These are phyloP conservation scores for Callitettix versicolor DNA, from an alignment of 1,140 invertebrate genomes.

Conservation along the genomic window DNA sequence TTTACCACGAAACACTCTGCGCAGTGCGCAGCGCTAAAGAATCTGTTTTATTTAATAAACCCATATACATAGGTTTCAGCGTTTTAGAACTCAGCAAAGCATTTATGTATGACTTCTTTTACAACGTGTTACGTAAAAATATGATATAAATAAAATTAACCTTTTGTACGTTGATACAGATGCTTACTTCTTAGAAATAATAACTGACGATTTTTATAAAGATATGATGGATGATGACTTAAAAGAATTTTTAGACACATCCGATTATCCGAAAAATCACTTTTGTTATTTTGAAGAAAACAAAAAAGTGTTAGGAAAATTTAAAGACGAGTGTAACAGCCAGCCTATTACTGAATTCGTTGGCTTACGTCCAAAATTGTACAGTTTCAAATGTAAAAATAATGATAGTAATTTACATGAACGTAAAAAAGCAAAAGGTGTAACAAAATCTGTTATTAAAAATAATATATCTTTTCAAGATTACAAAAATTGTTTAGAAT, in stretches of 20 bases:
- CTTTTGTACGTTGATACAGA: slow-evolving; percentile 34
- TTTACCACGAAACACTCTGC: slow-evolving; percentile 18
- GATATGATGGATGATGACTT: slow-evolving; percentile 13
- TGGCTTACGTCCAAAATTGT: slow-evolving; percentile 35
- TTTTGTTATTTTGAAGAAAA: slow-evolving; percentile 12
- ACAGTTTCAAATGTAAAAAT: slow-evolving; percentile 25
- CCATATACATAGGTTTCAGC: slow-evolving; percentile 16
- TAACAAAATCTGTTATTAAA: slow-evolving; percentile 22
- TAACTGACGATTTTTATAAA: slow-evolving; percentile 18
- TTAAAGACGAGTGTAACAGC: slow-evolving; percentile 39
- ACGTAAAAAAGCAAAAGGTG: slow-evolving; percentile 26
- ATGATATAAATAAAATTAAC: slow-evolving; percentile 16
- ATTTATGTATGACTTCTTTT: slow-evolving; percentile 22
- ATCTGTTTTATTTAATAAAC: slow-evolving; percentile 13
- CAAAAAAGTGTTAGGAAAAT: slow-evolving; percentile 38
- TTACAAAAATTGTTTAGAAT: slow-evolving; percentile 16
- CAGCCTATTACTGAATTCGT: slow-evolving; percentile 32
- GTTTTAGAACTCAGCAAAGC: slow-evolving; percentile 19
- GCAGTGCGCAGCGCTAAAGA: slow-evolving; percentile 12
- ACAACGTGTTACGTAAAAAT: slow-evolving; percentile 9
- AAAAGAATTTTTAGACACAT: slow-evolving; percentile 19
- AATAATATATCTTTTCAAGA: slow-evolving; percentile 15
- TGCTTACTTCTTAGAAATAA: slow-evolving; percentile 31
- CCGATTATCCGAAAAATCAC: slow-evolving; percentile 20
- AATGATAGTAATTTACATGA: slow-evolving; percentile 11